phyloP scores from a whole-genome alignment of 1,140 invertebrate genomes.

The Drosophila punjabiensis region DNA sequence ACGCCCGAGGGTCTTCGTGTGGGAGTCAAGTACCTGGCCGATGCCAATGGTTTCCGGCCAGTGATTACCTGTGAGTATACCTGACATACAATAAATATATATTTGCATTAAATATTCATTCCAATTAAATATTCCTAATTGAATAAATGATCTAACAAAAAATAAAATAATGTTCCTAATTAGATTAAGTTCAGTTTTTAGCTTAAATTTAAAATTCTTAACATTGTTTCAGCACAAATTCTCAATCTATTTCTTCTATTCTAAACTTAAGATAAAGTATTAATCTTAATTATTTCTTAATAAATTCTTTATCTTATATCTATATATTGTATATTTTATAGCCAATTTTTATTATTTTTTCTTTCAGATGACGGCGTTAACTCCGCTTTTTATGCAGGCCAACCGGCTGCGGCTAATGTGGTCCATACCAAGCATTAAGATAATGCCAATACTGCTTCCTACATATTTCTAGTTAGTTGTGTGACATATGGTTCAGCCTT shows the following conservation, averaged over 20 bases:
- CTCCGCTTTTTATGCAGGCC: conserved; percentile 65
- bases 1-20: conserved; percentile 77
- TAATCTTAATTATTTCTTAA: no score
- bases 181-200: no score
- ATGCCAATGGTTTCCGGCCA: conserved; percentile 79
- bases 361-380: conserved; percentile 72
- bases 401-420: conserved; percentile 68
- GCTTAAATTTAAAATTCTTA: no score
- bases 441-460: conserved; percentile 2
- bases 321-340: neutral
- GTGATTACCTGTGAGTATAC: conserved; percentile 72
- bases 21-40: conserved; percentile 72
- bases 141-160: no score
- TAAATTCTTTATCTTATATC: neutral
- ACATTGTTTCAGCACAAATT: no score
- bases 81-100: neutral
- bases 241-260: no score
- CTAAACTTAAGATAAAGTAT: no score
- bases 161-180: no score
- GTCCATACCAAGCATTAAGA: conserved; percentile 61
- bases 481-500: conserved; percentile 34
- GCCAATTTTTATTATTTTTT: neutral
- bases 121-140: no score
- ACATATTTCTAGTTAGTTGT: conserved; percentile 18
- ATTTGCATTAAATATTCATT: neutral